Conservation (phyloP, 2,797 vertebrate genomes). For the Chiroxiphia lanceolata region DNA sequence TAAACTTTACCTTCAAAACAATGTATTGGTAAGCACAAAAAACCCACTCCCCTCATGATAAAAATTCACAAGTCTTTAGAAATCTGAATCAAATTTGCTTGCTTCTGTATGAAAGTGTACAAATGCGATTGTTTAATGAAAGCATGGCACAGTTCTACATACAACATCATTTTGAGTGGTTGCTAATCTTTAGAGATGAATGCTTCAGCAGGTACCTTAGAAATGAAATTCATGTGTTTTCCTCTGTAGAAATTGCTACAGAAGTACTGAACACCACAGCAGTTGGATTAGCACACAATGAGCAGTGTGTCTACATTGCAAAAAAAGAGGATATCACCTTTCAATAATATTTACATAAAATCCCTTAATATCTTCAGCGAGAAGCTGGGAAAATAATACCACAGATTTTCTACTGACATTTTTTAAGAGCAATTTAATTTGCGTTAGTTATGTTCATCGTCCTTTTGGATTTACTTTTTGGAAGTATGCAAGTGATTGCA, state of each 20-base stretch:
- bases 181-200: neutral
- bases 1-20: neutral
- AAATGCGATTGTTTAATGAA: neutral
- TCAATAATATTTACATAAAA: constrained; percentile 42
- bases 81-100: neutral
- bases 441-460: neutral
- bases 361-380: neutral
- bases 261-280: neutral
- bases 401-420: constrained; percentile 2
- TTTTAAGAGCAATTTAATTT: constrained; percentile 25
- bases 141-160: neutral
- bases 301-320: neutral
- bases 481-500: neutral
- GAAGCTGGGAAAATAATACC: constrained; percentile 12
- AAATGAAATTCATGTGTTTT: neutral
- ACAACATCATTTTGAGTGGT: neutral
- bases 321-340: neutral
- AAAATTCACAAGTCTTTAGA: neutral
- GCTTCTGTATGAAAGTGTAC: neutral
- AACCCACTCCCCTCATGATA: neutral
- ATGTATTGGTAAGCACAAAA: neutral
- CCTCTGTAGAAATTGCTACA: neutral
- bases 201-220: neutral
- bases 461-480: neutral
- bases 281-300: neutral